Evolutionary conservation across 1,140 invertebrate species (phyloP).

Genomic region (Pollicipes pollicipes): DNA sequence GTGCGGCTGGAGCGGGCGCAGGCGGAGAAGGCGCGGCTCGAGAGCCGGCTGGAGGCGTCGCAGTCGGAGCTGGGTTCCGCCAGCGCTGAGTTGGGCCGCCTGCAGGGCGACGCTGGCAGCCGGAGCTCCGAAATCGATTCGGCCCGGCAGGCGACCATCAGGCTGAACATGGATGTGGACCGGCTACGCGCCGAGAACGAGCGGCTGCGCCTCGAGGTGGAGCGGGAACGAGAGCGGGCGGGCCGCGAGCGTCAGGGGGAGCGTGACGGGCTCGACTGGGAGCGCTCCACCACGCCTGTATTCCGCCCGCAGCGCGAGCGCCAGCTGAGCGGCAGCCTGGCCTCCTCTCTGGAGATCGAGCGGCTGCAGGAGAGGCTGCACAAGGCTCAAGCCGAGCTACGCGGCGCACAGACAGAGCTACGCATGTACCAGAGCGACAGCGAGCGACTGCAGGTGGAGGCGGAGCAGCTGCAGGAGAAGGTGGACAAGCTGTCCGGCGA

Average conservation of each 20-base stretch:
- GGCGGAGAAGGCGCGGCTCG: conserved; percentile 72
- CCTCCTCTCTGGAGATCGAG: conserved; percentile 40
- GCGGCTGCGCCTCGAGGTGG: conserved; percentile 55
- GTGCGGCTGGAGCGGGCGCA: conserved; percentile 65
- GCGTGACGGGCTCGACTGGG: conserved; percentile 8
- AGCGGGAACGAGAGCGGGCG: conserved; percentile 38
- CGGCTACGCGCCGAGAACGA: conserved; percentile 32
- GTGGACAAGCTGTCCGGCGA: conserved; percentile 83
- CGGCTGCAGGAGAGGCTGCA: conserved; percentile 71
- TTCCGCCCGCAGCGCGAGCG: not conserved
- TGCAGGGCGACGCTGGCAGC: conserved; percentile 67
- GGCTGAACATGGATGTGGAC: conserved; percentile 77
- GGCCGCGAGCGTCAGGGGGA: conserved; percentile 7
- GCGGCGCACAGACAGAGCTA: conserved; percentile 57
- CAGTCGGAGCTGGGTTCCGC: conserved; percentile 84
- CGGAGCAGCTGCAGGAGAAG: conserved; percentile 71
- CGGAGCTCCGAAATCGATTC: conserved; percentile 79
- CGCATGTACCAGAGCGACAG: conserved; percentile 52
- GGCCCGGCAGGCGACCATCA: conserved; percentile 59
- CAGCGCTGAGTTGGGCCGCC: conserved; percentile 78
- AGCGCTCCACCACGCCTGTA: conserved; percentile 6
- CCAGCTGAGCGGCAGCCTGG: not conserved
- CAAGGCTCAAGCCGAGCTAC: conserved; percentile 58
- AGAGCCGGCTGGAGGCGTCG: conserved; percentile 74
- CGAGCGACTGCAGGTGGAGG: conserved; percentile 62